phyloP scores from a whole-genome alignment of 92 coral and sea anemone genomes.

The Meandrina meandrites region DNA sequence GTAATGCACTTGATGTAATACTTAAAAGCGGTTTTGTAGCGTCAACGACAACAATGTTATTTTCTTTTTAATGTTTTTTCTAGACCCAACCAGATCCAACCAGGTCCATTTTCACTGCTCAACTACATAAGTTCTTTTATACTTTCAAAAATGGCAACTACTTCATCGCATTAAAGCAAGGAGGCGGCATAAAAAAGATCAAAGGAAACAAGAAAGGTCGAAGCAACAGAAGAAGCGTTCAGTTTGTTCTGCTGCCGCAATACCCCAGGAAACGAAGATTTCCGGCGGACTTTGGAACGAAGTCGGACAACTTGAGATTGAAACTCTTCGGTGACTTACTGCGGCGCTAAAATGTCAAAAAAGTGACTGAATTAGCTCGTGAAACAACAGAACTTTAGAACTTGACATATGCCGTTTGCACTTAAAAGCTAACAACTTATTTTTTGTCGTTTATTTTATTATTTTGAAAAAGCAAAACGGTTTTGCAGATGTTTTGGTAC shows the following conservation, averaged over 20 bases:
- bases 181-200: constrained; percentile 7
- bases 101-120: constrained; percentile 16
- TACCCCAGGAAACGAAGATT: constrained; percentile 16
- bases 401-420: background rate
- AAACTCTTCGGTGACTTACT: background rate
- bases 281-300: background rate
- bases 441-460: background rate
- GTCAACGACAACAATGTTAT: too few relatives aligned
- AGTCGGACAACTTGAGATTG: background rate
- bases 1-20: too few relatives aligned
- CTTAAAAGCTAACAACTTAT: background rate
- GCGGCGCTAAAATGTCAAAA: background rate
- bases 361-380: background rate
- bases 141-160: constrained; percentile 23
- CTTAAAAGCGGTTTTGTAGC: too few relatives aligned
- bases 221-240: background rate
- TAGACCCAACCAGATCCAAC: constrained; percentile 20
- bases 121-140: constrained; percentile 9
- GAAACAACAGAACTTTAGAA: background rate
- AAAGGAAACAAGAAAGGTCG: constrained; percentile 7
- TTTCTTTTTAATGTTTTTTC: background rate
- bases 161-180: constrained; percentile 35
- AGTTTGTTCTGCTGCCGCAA: constrained; percentile 12
- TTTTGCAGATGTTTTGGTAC: background rate
- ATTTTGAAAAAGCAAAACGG: background rate